Evolutionary conservation across 2,797 vertebrate species (phyloP).

Genomic region (Chiroxiphia lanceolata): DNA sequence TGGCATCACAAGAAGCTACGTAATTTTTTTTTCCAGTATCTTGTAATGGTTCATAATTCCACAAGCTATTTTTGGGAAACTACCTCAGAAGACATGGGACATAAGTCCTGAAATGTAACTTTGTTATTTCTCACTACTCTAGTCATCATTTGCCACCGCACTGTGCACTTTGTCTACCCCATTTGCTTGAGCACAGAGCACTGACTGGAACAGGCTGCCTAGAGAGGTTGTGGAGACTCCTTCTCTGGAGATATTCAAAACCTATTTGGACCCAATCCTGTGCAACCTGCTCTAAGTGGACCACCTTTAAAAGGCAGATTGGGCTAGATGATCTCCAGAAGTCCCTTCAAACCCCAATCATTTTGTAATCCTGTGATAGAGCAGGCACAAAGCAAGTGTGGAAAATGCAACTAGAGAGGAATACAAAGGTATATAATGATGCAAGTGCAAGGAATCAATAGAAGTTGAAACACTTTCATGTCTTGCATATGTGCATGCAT

Average conservation of each 20-base stretch:
- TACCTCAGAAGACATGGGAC: not conserved
- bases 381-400: not conserved
- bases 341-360: not conserved
- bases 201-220: not conserved
- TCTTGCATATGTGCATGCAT: not conserved
- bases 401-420: not conserved
- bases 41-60: not conserved
- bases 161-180: not conserved
- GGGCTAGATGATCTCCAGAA: not conserved
- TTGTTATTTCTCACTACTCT: not conserved
- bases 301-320: not conserved
- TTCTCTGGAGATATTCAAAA: not conserved
- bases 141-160: not conserved
- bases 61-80: not conserved
- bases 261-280: not conserved
- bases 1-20: not conserved
- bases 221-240: not conserved
- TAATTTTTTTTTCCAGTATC: not conserved
- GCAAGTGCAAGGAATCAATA: not conserved
- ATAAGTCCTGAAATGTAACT: not conserved
- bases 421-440: not conserved
- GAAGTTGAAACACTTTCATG: not conserved
- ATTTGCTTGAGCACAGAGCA: not conserved
- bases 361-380: not conserved
- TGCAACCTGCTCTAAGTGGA: not conserved